Percentiles rank a stretch among this genome's conserved stretches.
Conservation (phyloP, 2,888 invertebrate genomes). For the Perizoma flavofasciatum region DNA sequence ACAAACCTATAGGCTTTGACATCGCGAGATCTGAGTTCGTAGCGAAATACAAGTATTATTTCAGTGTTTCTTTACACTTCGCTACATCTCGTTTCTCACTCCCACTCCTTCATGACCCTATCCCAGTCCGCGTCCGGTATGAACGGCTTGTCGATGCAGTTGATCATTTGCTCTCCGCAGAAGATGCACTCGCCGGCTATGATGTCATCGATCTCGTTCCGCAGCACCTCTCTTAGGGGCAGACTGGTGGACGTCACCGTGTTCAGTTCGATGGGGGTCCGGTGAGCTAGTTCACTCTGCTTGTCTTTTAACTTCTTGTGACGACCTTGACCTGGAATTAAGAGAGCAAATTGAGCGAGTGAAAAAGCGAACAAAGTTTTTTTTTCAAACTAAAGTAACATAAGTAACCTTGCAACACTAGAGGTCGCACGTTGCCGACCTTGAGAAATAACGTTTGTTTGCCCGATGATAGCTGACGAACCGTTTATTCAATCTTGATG, state of each 20-base stretch:
- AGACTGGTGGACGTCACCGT: constrained; percentile 68
- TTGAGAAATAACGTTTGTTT: no score
- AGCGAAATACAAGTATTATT: no score
- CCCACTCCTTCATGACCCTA: constrained; percentile 93
- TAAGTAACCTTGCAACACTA: no score
- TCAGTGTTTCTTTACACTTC: no score
- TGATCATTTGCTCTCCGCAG: constrained; percentile 97
- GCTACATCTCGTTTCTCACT: constrained; percentile 66
- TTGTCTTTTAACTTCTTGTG: constrained; percentile 85
- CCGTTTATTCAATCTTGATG: no score
- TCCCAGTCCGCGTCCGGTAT: constrained; percentile 93
- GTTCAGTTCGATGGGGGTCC: constrained; percentile 77
- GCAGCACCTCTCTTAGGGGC: constrained; percentile 86
- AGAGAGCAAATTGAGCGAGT: neutral
- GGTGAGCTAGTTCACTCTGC: constrained; percentile 85
- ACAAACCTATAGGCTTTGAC: no score
- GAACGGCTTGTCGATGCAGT: constrained; percentile 95
- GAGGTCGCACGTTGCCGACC: no score
- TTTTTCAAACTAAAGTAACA: no score
- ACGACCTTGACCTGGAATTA: constrained; percentile 75
- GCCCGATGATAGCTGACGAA: no score
- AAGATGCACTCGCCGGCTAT: constrained; percentile 96
- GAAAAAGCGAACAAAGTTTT: no score
- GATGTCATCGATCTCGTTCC: constrained; percentile 93
- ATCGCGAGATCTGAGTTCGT: no score